phyloP scores from a whole-genome alignment of 1,140 invertebrate genomes.

The Caenorhabditis tropicalis region DNA sequence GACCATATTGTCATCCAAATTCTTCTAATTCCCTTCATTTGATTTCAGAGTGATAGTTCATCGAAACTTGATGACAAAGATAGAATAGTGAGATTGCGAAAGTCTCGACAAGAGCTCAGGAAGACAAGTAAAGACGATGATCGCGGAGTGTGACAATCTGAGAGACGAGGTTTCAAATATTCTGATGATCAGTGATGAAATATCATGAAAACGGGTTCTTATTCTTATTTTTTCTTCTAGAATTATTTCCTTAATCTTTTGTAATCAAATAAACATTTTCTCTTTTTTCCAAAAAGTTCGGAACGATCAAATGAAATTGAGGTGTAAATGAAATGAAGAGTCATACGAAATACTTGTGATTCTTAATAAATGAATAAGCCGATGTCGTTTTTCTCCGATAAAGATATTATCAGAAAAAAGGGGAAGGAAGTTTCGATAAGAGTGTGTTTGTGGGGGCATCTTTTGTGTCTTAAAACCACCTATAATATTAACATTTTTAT shows the following conservation, averaged over 20 bases:
- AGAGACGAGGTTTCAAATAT: neutral
- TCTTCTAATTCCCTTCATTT: neutral
- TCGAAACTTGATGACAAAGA: constrained; percentile 37
- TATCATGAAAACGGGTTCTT: constrained; percentile 34
- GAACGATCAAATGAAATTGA: neutral
- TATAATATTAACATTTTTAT: neutral
- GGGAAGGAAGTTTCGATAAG: constrained; percentile 19
- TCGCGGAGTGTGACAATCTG: constrained; percentile 9
- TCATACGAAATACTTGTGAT: neutral
- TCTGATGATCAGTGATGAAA: constrained; percentile 35
- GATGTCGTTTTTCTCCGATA: neutral
- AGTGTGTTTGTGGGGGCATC: neutral
- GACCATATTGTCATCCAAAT: neutral
- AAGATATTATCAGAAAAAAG: neutral
- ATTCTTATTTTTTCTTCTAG: neutral
- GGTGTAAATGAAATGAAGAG: neutral
- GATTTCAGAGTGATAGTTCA: constrained; percentile 31
- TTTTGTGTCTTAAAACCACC: neutral
- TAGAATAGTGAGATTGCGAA: constrained; percentile 38
- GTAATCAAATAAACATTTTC: neutral
- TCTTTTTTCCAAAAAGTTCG: neutral
- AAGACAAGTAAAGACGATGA: constrained; percentile 29
- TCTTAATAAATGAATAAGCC: neutral
- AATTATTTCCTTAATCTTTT: neutral
- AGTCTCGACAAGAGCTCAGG: constrained; percentile 26